These are phyloP conservation scores for Hypomecis atomaria DNA, from an alignment of 2,888 invertebrate species.

Conservation along the genomic window DNA sequence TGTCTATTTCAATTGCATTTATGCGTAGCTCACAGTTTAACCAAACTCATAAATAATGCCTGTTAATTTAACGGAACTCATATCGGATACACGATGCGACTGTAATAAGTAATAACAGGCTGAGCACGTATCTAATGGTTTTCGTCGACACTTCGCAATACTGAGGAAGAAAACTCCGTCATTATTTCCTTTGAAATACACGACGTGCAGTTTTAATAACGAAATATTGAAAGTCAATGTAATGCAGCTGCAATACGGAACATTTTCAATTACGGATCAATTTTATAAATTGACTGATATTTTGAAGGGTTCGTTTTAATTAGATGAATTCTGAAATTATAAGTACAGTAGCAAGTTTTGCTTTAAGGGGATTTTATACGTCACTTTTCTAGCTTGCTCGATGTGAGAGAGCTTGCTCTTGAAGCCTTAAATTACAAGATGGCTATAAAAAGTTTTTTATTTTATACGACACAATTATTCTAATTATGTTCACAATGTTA, in stretches of 20 bases:
- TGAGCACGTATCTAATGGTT: constrained; percentile 34
- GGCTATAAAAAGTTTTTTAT: too few species aligned
- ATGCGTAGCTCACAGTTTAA: neutral
- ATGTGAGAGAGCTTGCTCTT: too few species aligned
- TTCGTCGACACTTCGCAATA: constrained; percentile 31
- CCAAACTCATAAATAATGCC: constrained; percentile 5
- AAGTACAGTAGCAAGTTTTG: too few species aligned
- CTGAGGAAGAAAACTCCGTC: constrained; percentile 31
- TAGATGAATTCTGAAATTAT: too few species aligned
- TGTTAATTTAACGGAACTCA: constrained; percentile 6
- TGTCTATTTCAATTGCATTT: neutral
- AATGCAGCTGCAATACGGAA: constrained; percentile 4
- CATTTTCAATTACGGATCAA: too few species aligned
- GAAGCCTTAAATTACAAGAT: too few species aligned
- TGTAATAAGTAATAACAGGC: constrained; percentile 15
- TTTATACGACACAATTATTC: too few species aligned
- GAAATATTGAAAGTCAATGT: constrained; percentile 26
- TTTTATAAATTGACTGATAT: too few species aligned
- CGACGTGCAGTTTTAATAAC: constrained; percentile 37
- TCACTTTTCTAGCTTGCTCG: too few species aligned
- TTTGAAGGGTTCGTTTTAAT: too few species aligned
- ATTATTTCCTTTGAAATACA: constrained; percentile 35
- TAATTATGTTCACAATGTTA: too few species aligned
- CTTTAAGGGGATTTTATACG: too few species aligned
- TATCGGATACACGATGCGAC: constrained; percentile 18